Conservation (phyloP, 1,140 invertebrate genomes). For the Saccostrea cuccullata region DNA sequence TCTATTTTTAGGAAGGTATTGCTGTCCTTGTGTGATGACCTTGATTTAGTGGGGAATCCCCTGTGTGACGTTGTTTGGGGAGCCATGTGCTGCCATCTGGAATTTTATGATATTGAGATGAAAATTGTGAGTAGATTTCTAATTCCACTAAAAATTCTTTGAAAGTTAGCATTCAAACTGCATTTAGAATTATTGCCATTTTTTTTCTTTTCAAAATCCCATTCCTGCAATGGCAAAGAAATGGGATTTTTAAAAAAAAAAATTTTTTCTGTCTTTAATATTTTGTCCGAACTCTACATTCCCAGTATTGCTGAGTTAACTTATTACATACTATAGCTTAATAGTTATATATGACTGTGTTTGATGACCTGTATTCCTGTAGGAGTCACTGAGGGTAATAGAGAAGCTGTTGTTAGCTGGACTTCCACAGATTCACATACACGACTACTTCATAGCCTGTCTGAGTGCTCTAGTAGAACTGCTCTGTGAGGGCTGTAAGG, state of each 20-base stretch:
- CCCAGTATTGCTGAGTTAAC: too few species aligned
- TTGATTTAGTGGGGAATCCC: constrained; percentile 1
- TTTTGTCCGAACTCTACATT: too few species aligned
- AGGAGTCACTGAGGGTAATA: constrained; percentile 60
- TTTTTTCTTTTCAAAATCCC: too few species aligned
- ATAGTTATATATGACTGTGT: too few species aligned
- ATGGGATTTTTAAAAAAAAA: too few species aligned
- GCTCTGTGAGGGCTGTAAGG: constrained; percentile 56
- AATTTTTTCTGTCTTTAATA: too few species aligned
- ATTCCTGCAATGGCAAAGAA: too few species aligned
- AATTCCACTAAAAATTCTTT: background rate
- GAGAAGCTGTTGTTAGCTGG: constrained; percentile 45
- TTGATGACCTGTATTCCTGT: constrained; percentile 3
- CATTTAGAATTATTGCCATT: too few species aligned
- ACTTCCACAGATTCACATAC: constrained; percentile 54
- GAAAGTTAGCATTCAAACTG: too few species aligned
- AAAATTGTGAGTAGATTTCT: constrained; percentile 62
- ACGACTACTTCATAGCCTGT: constrained; percentile 64
- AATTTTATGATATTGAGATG: constrained; percentile 65
- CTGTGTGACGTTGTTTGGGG: constrained; percentile 53
- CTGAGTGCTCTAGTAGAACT: constrained; percentile 60
- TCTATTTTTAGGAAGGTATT: background rate
- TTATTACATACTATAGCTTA: too few species aligned
- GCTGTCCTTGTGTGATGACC: background rate
- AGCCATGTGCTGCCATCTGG: constrained; percentile 62